Evolutionary conservation across 2,888 invertebrate genomes (phyloP).

Genomic region (Acrobasis consociella): DNA sequence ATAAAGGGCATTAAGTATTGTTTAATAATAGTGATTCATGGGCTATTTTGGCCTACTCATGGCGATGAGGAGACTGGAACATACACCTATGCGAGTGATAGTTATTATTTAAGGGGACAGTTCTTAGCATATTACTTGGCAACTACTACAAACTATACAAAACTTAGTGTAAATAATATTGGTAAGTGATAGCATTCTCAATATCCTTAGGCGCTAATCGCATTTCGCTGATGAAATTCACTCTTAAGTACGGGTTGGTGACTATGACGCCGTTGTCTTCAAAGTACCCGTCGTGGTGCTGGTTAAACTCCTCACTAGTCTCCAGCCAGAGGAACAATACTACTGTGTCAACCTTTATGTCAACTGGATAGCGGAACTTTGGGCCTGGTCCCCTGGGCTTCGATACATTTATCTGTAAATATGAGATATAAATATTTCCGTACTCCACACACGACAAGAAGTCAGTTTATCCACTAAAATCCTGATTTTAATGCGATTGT

Average conservation of each 20-base stretch:
- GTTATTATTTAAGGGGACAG: too few relatives aligned
- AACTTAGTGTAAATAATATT: constrained; percentile 60
- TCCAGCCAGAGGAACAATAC: constrained; percentile 89
- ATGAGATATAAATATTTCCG: neutral
- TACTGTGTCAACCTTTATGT: constrained; percentile 71
- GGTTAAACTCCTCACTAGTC: constrained; percentile 42
- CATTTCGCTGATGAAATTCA: constrained; percentile 44
- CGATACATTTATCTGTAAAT: constrained; percentile 55
- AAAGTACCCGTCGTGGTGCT: constrained; percentile 82
- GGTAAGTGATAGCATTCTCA: constrained; percentile 52
- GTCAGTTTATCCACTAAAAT: too few relatives aligned
- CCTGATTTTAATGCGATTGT: too few relatives aligned
- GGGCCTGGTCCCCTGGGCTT: constrained; percentile 32
- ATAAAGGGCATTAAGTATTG: too few relatives aligned
- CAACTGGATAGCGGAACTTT: constrained; percentile 45
- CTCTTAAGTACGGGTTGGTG: constrained; percentile 46
- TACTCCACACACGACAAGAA: too few relatives aligned
- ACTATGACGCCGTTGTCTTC: constrained; percentile 89
- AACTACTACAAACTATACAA: neutral
- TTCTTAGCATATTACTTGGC: neutral
- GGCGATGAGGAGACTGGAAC: too few relatives aligned
- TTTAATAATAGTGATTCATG: too few relatives aligned
- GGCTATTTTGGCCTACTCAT: too few relatives aligned
- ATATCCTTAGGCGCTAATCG: constrained; percentile 45
- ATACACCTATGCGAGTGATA: too few relatives aligned